Conservation (phyloP, 1,140 invertebrate species). For the Pectinophora gossypiella region DNA sequence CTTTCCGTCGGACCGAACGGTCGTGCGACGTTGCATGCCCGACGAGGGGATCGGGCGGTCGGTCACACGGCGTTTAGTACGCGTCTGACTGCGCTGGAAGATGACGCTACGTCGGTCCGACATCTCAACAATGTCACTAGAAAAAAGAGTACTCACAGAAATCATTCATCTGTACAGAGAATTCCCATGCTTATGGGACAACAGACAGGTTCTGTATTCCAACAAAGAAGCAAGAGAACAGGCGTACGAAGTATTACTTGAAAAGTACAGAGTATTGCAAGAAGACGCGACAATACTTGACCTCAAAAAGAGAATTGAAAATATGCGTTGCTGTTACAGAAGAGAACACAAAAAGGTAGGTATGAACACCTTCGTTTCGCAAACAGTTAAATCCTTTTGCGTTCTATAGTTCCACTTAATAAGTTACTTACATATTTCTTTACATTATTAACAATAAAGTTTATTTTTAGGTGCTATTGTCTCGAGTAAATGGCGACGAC, state of each 20-base stretch:
- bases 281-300: conserved; percentile 4
- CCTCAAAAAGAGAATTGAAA: conserved; percentile 18
- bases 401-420: background rate
- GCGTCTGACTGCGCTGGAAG: background rate
- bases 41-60: background rate
- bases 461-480: conserved; percentile 8
- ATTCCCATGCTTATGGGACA: conserved; percentile 1
- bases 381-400: background rate
- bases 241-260: conserved; percentile 13
- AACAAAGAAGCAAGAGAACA: background rate
- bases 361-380: background rate
- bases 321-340: conserved; percentile 12
- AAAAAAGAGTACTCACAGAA: background rate
- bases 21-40: background rate
- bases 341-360: conserved; percentile 15
- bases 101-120: background rate
- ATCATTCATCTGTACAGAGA: background rate
- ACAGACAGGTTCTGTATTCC: background rate
- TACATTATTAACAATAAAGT: background rate
- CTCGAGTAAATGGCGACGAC: background rate
- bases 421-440: background rate
- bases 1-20: background rate
- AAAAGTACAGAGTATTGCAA: conserved; percentile 7
- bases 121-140: background rate
- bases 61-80: background rate